Evolutionary conservation across 2,888 invertebrate genomes (phyloP), one percentile per base, ranked within the genome.

Genomic region (Fabriciana adippe): DNA sequence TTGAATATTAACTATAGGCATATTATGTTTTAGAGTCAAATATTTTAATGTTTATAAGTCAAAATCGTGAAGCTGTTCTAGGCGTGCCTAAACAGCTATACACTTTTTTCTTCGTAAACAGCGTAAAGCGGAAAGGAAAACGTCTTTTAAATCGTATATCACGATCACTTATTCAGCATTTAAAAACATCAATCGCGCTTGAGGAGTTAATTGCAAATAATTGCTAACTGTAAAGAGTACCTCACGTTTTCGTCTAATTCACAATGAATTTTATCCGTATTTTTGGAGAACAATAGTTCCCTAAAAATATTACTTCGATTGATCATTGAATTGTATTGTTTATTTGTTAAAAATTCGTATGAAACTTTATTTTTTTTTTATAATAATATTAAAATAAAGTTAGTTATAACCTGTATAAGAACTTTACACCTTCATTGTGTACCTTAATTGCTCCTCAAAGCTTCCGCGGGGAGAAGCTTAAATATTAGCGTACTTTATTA

Each of bases 401-500:
- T 48, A 15, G 21, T 0, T 47, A 15, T 15, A 48, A 11, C n/a
- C 2, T 4, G 16, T 51, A 51, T 41, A 11, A 41, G 16, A 51
- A 48, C n/a, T 26, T 13, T 21, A 41, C n/a, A 53, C 14, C 16
- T 41, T 16, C 48, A 61, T 61, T 47, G 60, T 53, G 53, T 55
- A 50, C 54, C 48, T 78, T 82, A 82, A 83, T 82, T 80, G 76
- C 75, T 74, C 78, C 76, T 80, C 73, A 78, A 77, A 80, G 78
- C 79, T 77, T 78, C 76, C 80, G 71, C 78, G 82, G 82, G 82
- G 84, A 83, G 81, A 78, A 85, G 82, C 79, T 82, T 79, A 86
- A 89, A 90, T 89, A 87, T 90, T 89, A 83, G 86, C 84, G 81
- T 81, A 81, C 83, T 87, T 88, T 88, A 89, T 86, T 83, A 87